Base-by-base conservation (phyloP, 2,113 vertebrate genomes). In the Paedocypris sp. region DNA sequence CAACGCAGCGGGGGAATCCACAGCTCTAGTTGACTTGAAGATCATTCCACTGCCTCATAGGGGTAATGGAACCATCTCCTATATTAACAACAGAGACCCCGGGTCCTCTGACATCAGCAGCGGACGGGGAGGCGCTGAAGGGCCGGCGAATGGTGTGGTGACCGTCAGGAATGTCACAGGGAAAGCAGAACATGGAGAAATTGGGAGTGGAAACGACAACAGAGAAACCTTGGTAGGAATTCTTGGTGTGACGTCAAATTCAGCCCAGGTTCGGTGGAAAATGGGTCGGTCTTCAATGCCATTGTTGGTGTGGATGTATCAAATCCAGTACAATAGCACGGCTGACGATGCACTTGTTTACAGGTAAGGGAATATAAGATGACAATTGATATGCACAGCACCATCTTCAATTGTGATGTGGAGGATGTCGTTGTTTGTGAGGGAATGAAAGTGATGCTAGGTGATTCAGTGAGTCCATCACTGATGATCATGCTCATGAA, bases 1-100 rank as follows among this genome's bases (percentile, higher is more conserved):
- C 70, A 93, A 94, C 28, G 89, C 92, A 0, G 92, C 91, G 0
- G 90, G 91, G 0, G 91, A 93, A 73, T 87, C 91, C 6, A 92
- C 90, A 0, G 89, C 92, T 25, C 78, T 73, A 0, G 89, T 93
- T 26, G 89, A 91, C 64, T 76, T 94, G 7, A 90, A 88, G 74
- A 89, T 94, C 67, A 87, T 94, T 67, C 90, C 90, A 15, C 70
- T 94, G 67, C 91, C 90, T 25, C 92, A 91, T 8, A 70, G 88
- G 0, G 87, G 87, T 8, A 90, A 91, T 16, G 69, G 78, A 39
- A 84, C 86, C 0, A 70, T 68, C 5, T 18, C 72, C 1, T 75
- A 78, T 0, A 76, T 75, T 42, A 73, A 73, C n/a, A 62, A 64
- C 10, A 61, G 73, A 23, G 78, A 79, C 36, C 86, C 86, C 0